Percentiles rank a stretch among this genome's conserved stretches.
Evolutionary conservation across 53 echinoderm and acorn worm genomes (phyloP).

Genomic region (Apostichopus leukothele): DNA sequence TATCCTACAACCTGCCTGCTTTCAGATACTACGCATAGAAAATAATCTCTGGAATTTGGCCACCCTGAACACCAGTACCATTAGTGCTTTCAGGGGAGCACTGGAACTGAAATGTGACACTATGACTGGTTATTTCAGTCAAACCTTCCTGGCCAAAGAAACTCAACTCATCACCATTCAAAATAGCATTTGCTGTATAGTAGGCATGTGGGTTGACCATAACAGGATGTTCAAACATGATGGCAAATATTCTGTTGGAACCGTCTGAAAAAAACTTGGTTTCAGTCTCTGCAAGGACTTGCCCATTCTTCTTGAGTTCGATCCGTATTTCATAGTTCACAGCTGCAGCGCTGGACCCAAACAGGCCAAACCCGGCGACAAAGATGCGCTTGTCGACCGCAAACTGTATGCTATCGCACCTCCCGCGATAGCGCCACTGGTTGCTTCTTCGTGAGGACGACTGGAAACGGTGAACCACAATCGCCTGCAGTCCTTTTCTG

Average conservation of each 20-base stretch:
- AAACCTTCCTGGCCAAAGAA: conserved; percentile 97
- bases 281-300: conserved; percentile 80
- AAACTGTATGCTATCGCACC: conserved; percentile 98
- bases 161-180: conserved; percentile 88
- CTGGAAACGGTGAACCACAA: conserved; percentile 93
- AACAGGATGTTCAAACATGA: conserved; percentile 87
- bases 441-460: conserved; percentile 96
- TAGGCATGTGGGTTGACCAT: conserved; percentile 90
- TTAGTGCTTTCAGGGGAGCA: conserved; percentile 98
- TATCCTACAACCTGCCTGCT: background rate
- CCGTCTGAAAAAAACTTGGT: conserved; percentile 97
- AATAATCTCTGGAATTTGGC: conserved; percentile 95
- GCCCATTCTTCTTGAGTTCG: conserved; percentile 83
- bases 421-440: conserved; percentile 97
- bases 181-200: conserved; percentile 94
- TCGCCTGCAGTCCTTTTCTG: conserved; percentile 79
- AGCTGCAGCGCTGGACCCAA: conserved; percentile 91
- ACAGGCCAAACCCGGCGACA: conserved; percentile 93
- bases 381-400: conserved; percentile 91
- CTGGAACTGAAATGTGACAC: conserved; percentile 91
- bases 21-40: conserved; percentile 76
- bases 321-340: conserved; percentile 87
- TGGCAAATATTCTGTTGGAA: conserved; percentile 87
- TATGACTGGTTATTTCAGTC: conserved; percentile 83
- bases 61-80: conserved; percentile 98